Percentiles rank a stretch among this genome's conserved stretches.
These are phyloP conservation scores for Hydrotaea cyrtoneurina DNA, from an alignment of 2,888 invertebrate genomes.

Conservation along the genomic window DNA sequence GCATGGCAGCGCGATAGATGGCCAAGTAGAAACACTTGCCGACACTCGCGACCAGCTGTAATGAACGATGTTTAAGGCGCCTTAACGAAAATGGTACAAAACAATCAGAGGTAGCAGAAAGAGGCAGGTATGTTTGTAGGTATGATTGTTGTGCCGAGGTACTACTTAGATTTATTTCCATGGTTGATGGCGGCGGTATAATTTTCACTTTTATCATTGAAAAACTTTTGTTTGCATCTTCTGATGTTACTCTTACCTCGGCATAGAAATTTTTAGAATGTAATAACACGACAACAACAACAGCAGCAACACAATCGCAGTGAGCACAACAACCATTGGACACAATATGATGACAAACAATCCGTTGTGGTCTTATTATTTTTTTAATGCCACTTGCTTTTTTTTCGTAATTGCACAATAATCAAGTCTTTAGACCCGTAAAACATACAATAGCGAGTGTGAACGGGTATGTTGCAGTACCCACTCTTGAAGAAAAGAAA, in stretches of 20 bases:
- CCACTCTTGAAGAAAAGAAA: constrained; percentile 33
- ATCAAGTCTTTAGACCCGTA: constrained; percentile 35
- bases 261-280: constrained; percentile 46
- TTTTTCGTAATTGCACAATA: constrained; percentile 58
- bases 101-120: background rate
- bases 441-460: background rate
- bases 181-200: constrained; percentile 17
- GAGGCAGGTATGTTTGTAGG: background rate
- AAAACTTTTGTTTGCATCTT: constrained; percentile 25
- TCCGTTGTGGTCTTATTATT: constrained; percentile 41
- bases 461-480: background rate
- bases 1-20: background rate
- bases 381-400: constrained; percentile 56
- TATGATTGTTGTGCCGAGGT: background rate
- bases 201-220: constrained; percentile 60
- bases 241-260: constrained; percentile 43
- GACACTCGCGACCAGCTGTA: background rate
- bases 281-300: constrained; percentile 10
- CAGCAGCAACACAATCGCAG: constrained; percentile 30
- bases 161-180: constrained; percentile 22
- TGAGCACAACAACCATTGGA: background rate
- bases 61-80: constrained; percentile 14
- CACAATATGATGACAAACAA: constrained; percentile 17
- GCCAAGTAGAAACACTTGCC: background rate
- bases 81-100: constrained; percentile 19